Base-by-base conservation (phyloP, 2,888 invertebrate genomes). In the Falcaria lacertinaria region DNA sequence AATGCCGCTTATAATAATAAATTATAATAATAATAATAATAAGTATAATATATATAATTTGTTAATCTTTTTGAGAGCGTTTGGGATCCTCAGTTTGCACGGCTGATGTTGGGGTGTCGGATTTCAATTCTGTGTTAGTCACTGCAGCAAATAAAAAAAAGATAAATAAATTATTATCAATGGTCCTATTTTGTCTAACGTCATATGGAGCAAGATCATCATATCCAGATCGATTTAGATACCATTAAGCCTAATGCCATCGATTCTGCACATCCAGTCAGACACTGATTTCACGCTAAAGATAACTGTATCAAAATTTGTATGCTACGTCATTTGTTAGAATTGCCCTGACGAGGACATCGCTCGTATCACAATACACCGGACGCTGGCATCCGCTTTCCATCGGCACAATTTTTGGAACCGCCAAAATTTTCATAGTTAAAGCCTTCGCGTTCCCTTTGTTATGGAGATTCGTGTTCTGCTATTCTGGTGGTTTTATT, bases 361-460 rank as follows among this genome's bases (percentile, higher is more conserved):
- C 79, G 84, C 57, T 78, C 84, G 60, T 47, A 34, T 7, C 57
- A 89, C 85, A 89, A 89, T 68, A 54, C 46, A 49, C 78, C 81
- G 88, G 88, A 89, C 59, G 71, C 50, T 14, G 33, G 60, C 76
- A 69, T 88, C 88, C 88, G 88, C 74, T 83, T 80, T 79, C 74
- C 78, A 80, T 76, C 75, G 76, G 64, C 75, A 80, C 78, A 75
- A 64, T 72, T 84, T 87, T 87, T 64, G 84, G 84, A 82, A 87
- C 80, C 81, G 78, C 82, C 82, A 80, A 88, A 85, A 83, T 80
- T 81, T 87, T 86, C 82, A 78, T 80, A 80, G 79, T 67, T 61
- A 69, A 65, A 69, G 69, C 75, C 77, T 78, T 80, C 65, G 59
- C 33, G 45, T 47, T 8, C 49, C 66, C 70, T 77, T 89, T 88